A percentile compares a stretch with the other conserved stretches of the same genome.
These are phyloP conservation scores for Caenorhabditis angaria DNA, from an alignment of 2,888 invertebrate species.

Conservation along the genomic window DNA sequence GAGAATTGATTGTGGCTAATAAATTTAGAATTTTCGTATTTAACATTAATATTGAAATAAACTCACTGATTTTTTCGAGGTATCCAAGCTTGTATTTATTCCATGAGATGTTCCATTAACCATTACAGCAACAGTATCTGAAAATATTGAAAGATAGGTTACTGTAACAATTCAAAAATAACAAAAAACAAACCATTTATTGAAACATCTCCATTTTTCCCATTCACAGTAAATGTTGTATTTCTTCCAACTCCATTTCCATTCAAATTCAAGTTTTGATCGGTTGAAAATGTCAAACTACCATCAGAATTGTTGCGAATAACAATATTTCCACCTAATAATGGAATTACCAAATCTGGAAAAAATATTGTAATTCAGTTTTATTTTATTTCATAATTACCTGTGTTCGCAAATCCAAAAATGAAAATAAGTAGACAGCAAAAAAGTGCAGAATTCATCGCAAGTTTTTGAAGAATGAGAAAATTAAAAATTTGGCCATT, in stretches of 20 bases:
- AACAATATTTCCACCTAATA: neutral
- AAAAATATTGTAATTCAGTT: too few species aligned
- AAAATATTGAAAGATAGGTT: neutral
- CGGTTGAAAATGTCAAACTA: neutral
- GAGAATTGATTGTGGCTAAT: neutral
- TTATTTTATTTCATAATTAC: neutral
- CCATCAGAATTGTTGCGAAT: neutral
- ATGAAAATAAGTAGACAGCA: too few species aligned
- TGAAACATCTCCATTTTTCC: neutral
- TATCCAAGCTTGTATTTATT: neutral
- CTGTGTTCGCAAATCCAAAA: neutral
- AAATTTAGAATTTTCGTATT: neutral
- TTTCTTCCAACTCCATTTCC: neutral
- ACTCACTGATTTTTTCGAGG: neutral
- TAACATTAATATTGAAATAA: neutral
- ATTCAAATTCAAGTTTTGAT: neutral
- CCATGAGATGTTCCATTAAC: neutral
- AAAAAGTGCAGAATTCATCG: neutral
- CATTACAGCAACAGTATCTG: neutral
- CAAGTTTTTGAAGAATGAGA: neutral
- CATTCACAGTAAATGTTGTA: neutral
- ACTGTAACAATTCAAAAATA: neutral
- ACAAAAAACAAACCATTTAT: neutral
- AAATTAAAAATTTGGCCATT: neutral
- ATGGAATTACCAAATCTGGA: neutral